Conservation (phyloP, 1,140 invertebrate species). For the Adelges cooleyi region DNA sequence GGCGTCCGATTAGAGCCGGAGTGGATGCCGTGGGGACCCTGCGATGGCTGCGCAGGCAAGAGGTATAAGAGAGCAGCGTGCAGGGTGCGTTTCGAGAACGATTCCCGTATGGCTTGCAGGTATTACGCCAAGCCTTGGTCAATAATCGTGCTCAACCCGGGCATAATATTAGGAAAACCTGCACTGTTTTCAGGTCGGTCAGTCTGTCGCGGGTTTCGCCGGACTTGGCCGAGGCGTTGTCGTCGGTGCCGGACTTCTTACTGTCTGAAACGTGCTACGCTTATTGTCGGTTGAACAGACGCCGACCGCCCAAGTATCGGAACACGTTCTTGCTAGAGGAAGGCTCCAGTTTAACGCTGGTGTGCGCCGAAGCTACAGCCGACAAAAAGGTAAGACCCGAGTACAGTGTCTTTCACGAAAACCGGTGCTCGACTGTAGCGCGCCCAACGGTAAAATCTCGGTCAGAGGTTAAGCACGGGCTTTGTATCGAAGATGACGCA, state of each 20-base stretch:
- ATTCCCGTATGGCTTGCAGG: neutral
- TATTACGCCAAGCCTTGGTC: no score
- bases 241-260: neutral
- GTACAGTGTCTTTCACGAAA: no score
- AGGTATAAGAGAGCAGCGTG: slow-evolving; percentile 12
- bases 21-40: slow-evolving; percentile 25
- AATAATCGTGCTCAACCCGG: no score
- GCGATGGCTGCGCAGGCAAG: slow-evolving; percentile 19
- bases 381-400: slow-evolving; percentile 4
- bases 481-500: no score
- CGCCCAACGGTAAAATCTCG: no score
- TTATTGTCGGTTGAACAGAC: neutral
- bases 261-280: slow-evolving; percentile 4
- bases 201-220: neutral
- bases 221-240: neutral
- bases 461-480: no score
- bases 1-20: neutral
- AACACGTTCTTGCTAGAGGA: slow-evolving; percentile 5
- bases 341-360: slow-evolving; percentile 5
- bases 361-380: neutral
- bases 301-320: neutral
- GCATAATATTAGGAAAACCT: no score
- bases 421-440: no score
- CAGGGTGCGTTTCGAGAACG: neutral
- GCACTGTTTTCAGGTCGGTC: slow-evolving; percentile 7